Base-by-base conservation (phyloP, 2,113 vertebrate genomes). In the Phylloscopus trochilus region DNA sequence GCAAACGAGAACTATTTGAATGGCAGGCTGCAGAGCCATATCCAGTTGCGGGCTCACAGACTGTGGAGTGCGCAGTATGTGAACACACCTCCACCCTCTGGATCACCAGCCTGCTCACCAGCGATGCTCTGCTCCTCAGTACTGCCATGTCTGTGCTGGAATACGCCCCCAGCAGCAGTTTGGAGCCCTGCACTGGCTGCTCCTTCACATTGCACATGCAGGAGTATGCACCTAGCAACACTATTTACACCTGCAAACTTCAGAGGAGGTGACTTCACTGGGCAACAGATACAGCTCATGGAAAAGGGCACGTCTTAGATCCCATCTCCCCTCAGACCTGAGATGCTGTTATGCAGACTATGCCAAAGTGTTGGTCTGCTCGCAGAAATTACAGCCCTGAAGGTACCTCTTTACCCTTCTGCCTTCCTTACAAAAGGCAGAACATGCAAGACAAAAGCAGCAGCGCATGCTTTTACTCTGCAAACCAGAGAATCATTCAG, bases 171-270 rank as follows among this genome's bases (percentile, higher is more conserved):
- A 46, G 33, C 31, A 74, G 47, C 78, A 91, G n/a, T 11, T 22
- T 58, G 56, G 64, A 87, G 43, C 26, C 15, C 55, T 37, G 4
- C 0, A 0, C 11, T 19, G 13, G 6, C 47, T 3, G 0, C 39
- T 81, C 17, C 23, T 75, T 35, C 1, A 0, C 17, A 9, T 15
- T 5, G 26, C 33, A 46, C 22, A n/a, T 30, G 22, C 15, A 49
- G 56, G 47, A 44, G 15, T 27, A 46, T 7, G 12, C 28, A 55
- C 18, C 56, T 33, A 44, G 24, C 26, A 69, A 24, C 7, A 17
- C 0, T 0, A 82, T 39, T 70, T 41, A 33, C 43, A 53, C 30
- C 35, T 52, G 53, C 37, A 76, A 23, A 62, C 24, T 26, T 19
- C 24, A 27, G 31, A 27, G 24, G 13, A 92, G 69, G 6, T 22